Percentiles rank a stretch among this genome's conserved stretches.
Conservation (phyloP, 2,888 invertebrate species). For the Acanthococcus lagerstroemiae region DNA sequence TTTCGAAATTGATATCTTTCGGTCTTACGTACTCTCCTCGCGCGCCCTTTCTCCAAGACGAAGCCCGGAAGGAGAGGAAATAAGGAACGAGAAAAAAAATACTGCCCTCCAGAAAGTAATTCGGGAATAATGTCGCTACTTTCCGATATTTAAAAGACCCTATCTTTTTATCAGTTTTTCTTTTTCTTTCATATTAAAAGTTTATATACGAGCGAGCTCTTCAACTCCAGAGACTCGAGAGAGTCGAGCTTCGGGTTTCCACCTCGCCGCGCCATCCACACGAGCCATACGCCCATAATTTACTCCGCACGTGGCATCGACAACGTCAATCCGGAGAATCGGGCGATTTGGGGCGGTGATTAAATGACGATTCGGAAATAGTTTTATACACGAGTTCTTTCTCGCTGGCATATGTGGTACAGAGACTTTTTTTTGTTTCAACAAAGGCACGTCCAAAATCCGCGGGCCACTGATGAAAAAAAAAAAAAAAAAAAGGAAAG, state of each 20-base stretch:
- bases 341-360: too few relatives aligned
- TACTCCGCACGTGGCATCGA: too few relatives aligned
- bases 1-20: constrained; percentile 30
- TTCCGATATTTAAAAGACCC: not conserved
- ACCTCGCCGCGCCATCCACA: too few relatives aligned
- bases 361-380: too few relatives aligned
- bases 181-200: not conserved
- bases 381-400: too few relatives aligned
- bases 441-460: not conserved
- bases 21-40: constrained; percentile 4
- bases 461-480: not conserved
- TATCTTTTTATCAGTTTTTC: not conserved
- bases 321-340: too few relatives aligned
- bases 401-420: not conserved
- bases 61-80: not conserved
- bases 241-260: too few relatives aligned
- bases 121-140: not conserved
- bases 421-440: not conserved
- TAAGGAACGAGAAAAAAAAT: constrained; percentile 4
- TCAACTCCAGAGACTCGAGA: too few relatives aligned
- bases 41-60: not conserved
- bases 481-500: not conserved
- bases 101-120: constrained; percentile 13
- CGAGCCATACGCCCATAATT: too few relatives aligned
- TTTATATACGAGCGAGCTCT: too few relatives aligned